These are phyloP conservation scores for Eilema griseolum DNA, from an alignment of 2,888 invertebrate species.

Conservation along the genomic window DNA sequence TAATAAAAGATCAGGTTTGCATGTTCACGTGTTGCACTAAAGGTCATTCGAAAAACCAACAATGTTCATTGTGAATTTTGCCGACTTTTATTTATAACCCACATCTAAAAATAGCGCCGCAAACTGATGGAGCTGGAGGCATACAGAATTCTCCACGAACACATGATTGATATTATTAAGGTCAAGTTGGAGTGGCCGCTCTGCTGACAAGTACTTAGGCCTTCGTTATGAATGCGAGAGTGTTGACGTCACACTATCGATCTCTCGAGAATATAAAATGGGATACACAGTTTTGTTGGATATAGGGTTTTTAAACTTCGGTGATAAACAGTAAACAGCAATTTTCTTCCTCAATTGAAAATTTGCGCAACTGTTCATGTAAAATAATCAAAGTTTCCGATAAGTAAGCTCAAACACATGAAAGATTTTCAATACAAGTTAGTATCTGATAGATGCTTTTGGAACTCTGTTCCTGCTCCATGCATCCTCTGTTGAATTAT, in stretches of 20 bases:
- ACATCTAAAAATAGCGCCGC: conserved; percentile 6
- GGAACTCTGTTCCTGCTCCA: background rate
- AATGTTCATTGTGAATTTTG: background rate
- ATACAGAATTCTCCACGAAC: conserved; percentile 8
- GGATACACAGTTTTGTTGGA: background rate
- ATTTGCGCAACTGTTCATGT: too few species aligned
- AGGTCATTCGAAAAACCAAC: background rate
- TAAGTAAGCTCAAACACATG: too few species aligned
- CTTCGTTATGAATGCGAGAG: conserved; percentile 41
- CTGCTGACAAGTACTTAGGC: conserved; percentile 31
- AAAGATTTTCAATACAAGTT: too few species aligned
- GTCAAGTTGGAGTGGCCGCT: conserved; percentile 29
- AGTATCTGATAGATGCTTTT: background rate
- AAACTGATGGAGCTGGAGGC: background rate
- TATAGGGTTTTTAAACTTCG: background rate
- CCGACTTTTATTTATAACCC: background rate
- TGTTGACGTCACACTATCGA: conserved; percentile 46
- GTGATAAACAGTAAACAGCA: too few species aligned
- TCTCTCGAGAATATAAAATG: conserved; percentile 12
- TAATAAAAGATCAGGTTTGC: background rate
- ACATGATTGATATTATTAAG: conserved; percentile 30
- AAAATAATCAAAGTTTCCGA: too few species aligned
- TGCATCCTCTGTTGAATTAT: too few species aligned
- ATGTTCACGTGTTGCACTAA: too few species aligned
- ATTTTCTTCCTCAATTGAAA: too few species aligned